Evolutionary conservation across 2,888 invertebrate genomes (phyloP), one percentile per base, ranked within the genome.

Genomic region (Sarcophaga caerulescens): DNA sequence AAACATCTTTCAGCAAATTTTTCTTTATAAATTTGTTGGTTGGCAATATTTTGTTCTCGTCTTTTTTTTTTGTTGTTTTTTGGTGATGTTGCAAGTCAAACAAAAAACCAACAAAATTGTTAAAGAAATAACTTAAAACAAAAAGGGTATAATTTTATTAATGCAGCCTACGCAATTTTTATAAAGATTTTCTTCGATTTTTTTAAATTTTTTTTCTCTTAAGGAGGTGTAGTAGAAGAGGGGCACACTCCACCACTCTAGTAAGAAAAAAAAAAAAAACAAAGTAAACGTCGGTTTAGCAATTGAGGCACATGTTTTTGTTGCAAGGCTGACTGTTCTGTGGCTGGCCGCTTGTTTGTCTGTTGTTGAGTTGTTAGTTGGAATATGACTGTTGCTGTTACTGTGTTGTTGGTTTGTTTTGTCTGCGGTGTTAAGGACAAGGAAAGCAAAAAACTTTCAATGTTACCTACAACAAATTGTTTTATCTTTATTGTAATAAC

Each of bases 131-230:
- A 14, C 52, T 52, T 52, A 17, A 47, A 75, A 75, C 66, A 62
- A 74, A 82, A 79, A 85, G 79, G 80, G 77, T 86, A 86, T 86
- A 86, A 86, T 86, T 86, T 86, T 86, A 86, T 86, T 86, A 86
- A 84, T 81, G 84, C 86, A 86, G 71, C 86, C 86, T 86, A 86
- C 86, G 86, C 86, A 86, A 81, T 86, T 81, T 84, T 84, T 52
- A n/a, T 63, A 65, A 23, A 73, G 59, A 71, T 69, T 69, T 73
- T 25, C 23, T 14, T 35, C 35, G 45, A 52, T 77, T 60, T 71
- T 71, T 69, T 68, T 74, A 47, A 10, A 35, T 60, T 70, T 73
- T 81, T 73, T 63, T 60, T 60, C 35, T 21, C 45, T 68, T 52
- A 25, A 65, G 52, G 52, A 52, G 52, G 52, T 14, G 14, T 17